These are phyloP conservation scores for Oenanthe oenanthe DNA, from an alignment of 2,113 vertebrate species.

Conservation along the genomic window DNA sequence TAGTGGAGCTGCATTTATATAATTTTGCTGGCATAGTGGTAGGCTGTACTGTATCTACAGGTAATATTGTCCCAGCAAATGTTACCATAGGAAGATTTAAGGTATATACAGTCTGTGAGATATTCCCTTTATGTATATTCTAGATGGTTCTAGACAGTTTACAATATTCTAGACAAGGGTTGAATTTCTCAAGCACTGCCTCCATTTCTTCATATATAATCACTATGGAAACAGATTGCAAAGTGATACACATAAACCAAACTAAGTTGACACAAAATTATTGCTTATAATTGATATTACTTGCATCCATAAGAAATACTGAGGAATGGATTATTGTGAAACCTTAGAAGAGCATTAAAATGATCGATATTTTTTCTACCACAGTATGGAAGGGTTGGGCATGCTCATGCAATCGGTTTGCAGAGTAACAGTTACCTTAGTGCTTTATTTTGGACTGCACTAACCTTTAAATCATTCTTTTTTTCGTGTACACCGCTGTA, in stretches of 20 bases:
- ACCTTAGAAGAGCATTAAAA: not conserved
- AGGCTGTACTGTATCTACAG: not conserved
- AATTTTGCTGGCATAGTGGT: not conserved
- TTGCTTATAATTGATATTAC: not conserved
- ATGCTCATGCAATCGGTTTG: rapidly evolving
- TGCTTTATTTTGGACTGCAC: not conserved
- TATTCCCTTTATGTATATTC: not conserved
- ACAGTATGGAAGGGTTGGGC: not conserved
- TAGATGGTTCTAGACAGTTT: not conserved
- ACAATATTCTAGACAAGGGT: not conserved
- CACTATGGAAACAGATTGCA: slow-evolving; percentile 52
- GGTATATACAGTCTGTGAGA: not conserved
- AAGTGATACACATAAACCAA: not conserved
- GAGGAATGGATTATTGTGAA: not conserved
- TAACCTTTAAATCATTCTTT: not conserved
- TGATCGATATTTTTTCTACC: not conserved
- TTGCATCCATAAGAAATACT: not conserved
- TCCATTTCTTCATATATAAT: slow-evolving; percentile 13
- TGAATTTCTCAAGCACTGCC: not conserved
- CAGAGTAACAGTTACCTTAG: not conserved
- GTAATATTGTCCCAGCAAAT: not conserved
- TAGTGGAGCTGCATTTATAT: not conserved
- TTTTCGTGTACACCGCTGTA: not conserved
- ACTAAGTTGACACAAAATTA: not conserved
- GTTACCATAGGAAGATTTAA: not conserved